Conservation (phyloP, 2,113 vertebrate genomes). For the Neogobius melanostomus region DNA sequence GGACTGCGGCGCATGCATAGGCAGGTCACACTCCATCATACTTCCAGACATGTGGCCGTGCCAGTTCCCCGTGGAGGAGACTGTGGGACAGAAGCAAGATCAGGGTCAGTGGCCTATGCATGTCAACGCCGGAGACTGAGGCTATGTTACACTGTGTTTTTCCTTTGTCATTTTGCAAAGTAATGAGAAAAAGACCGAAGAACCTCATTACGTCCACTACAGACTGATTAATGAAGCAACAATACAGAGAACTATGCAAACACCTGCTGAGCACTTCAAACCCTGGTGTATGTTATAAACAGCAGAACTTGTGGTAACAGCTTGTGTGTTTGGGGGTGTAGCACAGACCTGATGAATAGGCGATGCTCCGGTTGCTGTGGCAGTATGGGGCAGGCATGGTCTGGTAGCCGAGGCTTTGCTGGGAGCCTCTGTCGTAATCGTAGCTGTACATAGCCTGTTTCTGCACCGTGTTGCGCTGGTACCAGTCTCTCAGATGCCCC, state of each 20-base stretch:
- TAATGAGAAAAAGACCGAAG: not conserved
- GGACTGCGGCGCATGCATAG: slow-evolving; percentile 72
- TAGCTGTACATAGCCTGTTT: slow-evolving; percentile 83
- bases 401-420: slow-evolving; percentile 84
- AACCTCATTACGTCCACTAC: not conserved
- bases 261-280: not conserved
- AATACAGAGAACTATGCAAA: not conserved
- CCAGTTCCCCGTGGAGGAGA: slow-evolving; percentile 83
- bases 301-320: not conserved
- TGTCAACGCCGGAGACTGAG: not conserved
- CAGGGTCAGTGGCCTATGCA: not conserved
- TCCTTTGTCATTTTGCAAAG: too few relatives aligned
- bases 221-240: not conserved
- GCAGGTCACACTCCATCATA: slow-evolving; percentile 78
- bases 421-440: slow-evolving; percentile 84
- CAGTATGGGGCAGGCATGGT: slow-evolving; percentile 80
- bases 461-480: slow-evolving; percentile 86
- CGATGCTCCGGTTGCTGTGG: slow-evolving; percentile 77
- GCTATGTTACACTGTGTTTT: not conserved
- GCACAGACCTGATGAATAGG: slow-evolving; percentile 77
- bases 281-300: not conserved
- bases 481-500: slow-evolving; percentile 94
- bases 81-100: slow-evolving; percentile 45
- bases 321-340: not conserved
- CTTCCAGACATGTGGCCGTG: slow-evolving; percentile 77